phyloP scores from a whole-genome alignment of 2,113 vertebrate genomes.

The Boulengeromyrus knoepffleri region DNA sequence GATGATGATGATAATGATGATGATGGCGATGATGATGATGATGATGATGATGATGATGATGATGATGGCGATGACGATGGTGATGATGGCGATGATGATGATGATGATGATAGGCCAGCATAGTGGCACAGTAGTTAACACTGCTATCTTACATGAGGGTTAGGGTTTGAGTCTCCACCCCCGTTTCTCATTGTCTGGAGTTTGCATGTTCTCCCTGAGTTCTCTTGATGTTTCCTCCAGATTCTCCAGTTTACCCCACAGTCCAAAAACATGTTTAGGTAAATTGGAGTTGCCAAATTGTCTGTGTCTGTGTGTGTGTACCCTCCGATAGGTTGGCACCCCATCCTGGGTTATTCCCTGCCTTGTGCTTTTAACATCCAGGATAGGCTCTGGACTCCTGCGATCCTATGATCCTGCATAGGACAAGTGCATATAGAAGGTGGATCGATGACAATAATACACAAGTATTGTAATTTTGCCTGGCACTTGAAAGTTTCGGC shows the following conservation, averaged over 20 bases:
- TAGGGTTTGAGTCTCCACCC: neutral
- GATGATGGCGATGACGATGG: neutral
- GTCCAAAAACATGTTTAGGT: neutral
- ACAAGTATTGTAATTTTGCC: neutral
- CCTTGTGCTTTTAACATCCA: neutral
- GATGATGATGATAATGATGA: too few species aligned
- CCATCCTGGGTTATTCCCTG: neutral
- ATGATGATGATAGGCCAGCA: neutral
- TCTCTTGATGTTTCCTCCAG: neutral
- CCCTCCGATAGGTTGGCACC: neutral
- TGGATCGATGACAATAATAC: neutral
- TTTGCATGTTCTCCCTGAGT: neutral
- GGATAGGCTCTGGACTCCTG: neutral
- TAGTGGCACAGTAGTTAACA: neutral
- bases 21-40: too few species aligned
- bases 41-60: neutral
- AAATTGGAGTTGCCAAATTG: neutral
- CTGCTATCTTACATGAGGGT: neutral
- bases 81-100: neutral
- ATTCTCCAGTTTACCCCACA: neutral
- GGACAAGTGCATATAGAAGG: neutral
- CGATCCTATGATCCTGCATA: neutral
- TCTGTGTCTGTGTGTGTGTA: neutral
- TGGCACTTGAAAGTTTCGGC: neutral
- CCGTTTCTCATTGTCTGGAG: neutral